Base-by-base conservation (phyloP, 2,113 vertebrate species). In the Clarias macrocephalus region DNA sequence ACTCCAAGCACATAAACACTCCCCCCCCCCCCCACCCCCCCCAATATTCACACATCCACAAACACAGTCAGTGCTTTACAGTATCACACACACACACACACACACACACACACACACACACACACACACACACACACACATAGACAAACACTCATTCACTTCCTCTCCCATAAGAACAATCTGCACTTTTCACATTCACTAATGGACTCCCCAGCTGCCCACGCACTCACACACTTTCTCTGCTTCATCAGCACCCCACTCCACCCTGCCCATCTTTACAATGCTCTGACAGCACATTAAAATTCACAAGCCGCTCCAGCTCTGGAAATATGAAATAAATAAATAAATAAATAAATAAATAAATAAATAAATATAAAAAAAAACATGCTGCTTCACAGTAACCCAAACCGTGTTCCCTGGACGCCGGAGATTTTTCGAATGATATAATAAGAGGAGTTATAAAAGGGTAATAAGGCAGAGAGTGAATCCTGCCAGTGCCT, bases 191-290 rank as follows among this genome's bases (percentile, higher is more conserved):
- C 79, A 85, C 72, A 73, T 65, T 68, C n/a, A 9, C 84, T 89
- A 88, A 86, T 88, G 89, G 86, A 87, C 85, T 87, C 80, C 88
- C 80, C 85, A 30, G 59, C 80, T 83, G 68, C 85, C 88, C 82
- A 87, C 85, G 70, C 85, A 77, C 68, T 30, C 66, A 75, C 82
- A 84, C n/a, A 25, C 59, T 52, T 48, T 85, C 80, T 81, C 28
- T 79, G 85, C 82, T 88, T 56, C 68, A 82, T 88, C 82, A 89
- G 76, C 86, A 89, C 37, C 65, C 86, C 62, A 62, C 80, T 66
- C 85, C 83, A 87, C 57, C 62, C 60, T 37, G 28, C 18, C 83
- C 57, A n/a, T 77, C 25, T 80, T 30, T 79, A 60, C 72, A 85
- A 88, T 57, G 28, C 85, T 88, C 86, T 52, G 65, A 33, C 75